Evolutionary conservation across 35 echinoderm and acorn worm genomes (phyloP).

Genomic region (Heliocidaris erythrogramma): DNA sequence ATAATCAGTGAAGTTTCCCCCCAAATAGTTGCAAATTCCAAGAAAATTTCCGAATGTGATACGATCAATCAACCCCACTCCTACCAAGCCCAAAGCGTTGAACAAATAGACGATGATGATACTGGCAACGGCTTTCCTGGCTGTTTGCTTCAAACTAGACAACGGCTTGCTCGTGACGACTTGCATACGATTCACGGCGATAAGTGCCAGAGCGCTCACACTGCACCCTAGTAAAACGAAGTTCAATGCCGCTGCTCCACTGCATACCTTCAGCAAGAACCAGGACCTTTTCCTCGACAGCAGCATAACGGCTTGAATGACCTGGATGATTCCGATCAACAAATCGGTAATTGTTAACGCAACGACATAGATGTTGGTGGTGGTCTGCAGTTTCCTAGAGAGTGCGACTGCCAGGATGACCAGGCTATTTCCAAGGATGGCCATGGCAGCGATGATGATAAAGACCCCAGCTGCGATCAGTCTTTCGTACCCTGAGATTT

Average conservation of each 20-base stretch:
- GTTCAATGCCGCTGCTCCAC: background rate
- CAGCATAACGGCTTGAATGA: background rate
- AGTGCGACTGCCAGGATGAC: slow-evolving; percentile 54
- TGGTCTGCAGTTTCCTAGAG: slow-evolving; percentile 63
- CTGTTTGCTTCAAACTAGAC: background rate
- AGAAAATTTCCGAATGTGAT: background rate
- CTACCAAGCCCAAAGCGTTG: background rate
- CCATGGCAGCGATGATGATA: background rate
- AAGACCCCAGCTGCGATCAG: background rate
- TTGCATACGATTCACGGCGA: slow-evolving; percentile 23
- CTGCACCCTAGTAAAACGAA: slow-evolving; percentile 21
- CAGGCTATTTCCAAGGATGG: slow-evolving; percentile 58
- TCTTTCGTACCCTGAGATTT: background rate
- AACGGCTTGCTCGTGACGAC: background rate
- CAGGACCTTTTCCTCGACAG: background rate
- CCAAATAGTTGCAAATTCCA: background rate
- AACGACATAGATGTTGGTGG: slow-evolving; percentile 66
- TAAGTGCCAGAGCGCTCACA: background rate
- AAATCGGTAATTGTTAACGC: slow-evolving; percentile 58
- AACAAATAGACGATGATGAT: background rate
- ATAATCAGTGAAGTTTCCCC: background rate
- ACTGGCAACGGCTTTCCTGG: background rate
- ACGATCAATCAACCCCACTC: background rate
- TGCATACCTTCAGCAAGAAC: background rate
- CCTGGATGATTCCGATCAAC: slow-evolving; percentile 11